These are phyloP conservation scores for Hydractinia symbiolongicarpus DNA, from an alignment of 30 jellyfish, hydroid and myxozoan genomes.

Conservation along the genomic window DNA sequence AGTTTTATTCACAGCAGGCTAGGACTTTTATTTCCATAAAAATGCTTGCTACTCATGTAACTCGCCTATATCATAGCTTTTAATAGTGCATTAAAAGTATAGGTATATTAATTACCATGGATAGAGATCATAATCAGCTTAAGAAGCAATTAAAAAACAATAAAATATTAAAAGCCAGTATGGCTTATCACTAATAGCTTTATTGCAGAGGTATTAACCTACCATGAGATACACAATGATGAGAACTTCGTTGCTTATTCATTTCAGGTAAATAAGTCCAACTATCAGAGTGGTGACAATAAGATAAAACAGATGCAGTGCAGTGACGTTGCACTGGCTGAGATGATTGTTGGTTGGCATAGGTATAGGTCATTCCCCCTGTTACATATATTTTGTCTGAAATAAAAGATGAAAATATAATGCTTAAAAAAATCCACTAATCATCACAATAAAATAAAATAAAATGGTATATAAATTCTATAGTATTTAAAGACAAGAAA, in stretches of 20 bases:
- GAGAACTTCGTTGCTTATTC: constrained; percentile 16
- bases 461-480: too few relatives aligned
- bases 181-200: too few relatives aligned
- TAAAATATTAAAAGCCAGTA: too few relatives aligned
- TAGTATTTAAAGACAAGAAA: too few relatives aligned
- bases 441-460: not conserved
- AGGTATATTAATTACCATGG: too few relatives aligned
- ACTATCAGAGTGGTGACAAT: constrained; percentile 7
- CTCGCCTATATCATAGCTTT: too few relatives aligned
- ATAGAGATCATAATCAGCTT: too few relatives aligned
- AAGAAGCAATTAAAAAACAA: too few relatives aligned
- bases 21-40: too few relatives aligned
- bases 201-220: not conserved
- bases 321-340: constrained; percentile 6
- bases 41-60: too few relatives aligned
- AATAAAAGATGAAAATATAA: not conserved
- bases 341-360: not conserved
- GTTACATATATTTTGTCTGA: constrained; percentile 18
- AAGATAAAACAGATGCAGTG: not conserved
- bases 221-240: constrained; percentile 16
- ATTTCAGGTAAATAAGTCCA: constrained; percentile 15
- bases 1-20: too few relatives aligned
- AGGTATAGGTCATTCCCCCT: constrained; percentile 15
- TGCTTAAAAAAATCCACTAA: not conserved
- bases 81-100: too few relatives aligned